phyloP scores from a whole-genome alignment of 1,140 invertebrate species.

The Drosophila sturtevanti region DNA sequence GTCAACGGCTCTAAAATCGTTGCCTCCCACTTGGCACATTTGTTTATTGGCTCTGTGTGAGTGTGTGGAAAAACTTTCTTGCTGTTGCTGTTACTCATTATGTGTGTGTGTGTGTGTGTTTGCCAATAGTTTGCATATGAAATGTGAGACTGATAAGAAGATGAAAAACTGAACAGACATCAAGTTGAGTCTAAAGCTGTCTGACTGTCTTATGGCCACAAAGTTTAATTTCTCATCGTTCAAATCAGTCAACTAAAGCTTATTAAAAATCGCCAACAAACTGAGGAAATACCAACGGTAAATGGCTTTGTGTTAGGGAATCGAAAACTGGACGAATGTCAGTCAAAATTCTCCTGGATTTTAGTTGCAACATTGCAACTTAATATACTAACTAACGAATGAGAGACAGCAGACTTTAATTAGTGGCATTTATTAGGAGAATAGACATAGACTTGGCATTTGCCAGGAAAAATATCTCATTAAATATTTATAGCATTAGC shows the following conservation, averaged over 20 bases:
- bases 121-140: slow-evolving; percentile 38
- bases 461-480: slow-evolving; percentile 38
- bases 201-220: slow-evolving; percentile 17
- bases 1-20: slow-evolving; percentile 42
- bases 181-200: slow-evolving; percentile 4
- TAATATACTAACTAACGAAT: not conserved
- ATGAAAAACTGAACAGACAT: slow-evolving; percentile 15
- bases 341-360: slow-evolving; percentile 32
- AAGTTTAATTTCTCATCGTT: slow-evolving; percentile 52
- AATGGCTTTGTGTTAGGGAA: slow-evolving; percentile 19
- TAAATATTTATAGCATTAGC: slow-evolving; percentile 36
- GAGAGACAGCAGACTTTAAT: slow-evolving; percentile 34
- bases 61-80: slow-evolving; percentile 1
- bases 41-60: slow-evolving; percentile 14
- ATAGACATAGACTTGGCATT: slow-evolving; percentile 2
- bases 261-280: slow-evolving; percentile 21
- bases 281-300: slow-evolving; percentile 31
- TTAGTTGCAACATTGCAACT: not conserved
- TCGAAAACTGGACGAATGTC: slow-evolving; percentile 45
- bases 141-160: slow-evolving; percentile 36
- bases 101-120: slow-evolving; percentile 20
- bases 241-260: slow-evolving; percentile 36
- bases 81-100: slow-evolving; percentile 48
- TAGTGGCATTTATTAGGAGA: slow-evolving; percentile 25
- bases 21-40: slow-evolving; percentile 15